phyloP scores from a whole-genome alignment of 2,888 invertebrate species.

The Chydorus sphaericus region DNA sequence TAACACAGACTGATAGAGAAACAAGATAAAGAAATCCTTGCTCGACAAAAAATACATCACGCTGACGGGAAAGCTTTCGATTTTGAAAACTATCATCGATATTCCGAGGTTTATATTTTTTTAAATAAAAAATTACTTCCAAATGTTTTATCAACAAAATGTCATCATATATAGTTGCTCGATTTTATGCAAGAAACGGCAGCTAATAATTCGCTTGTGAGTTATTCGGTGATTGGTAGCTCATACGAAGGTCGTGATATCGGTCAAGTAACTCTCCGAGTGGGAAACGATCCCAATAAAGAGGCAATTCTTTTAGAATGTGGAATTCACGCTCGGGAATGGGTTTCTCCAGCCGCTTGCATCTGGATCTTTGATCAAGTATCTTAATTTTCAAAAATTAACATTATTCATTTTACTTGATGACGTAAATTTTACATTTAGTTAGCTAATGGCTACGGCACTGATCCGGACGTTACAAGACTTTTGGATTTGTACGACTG shows the following conservation, averaged over 20 bases:
- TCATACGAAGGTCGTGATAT: conserved; percentile 21
- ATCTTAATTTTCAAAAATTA: not conserved
- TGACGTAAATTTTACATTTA: not conserved
- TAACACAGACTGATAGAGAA: not conserved
- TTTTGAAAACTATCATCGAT: conserved; percentile 16
- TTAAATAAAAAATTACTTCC: not conserved
- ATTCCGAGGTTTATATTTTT: conserved; percentile 12
- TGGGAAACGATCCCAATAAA: conserved; percentile 16
- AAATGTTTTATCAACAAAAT: not conserved
- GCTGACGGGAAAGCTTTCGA: conserved; percentile 14
- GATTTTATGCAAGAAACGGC: conserved; percentile 16
- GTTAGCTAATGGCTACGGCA: conserved; percentile 17
- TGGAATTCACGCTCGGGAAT: conserved; percentile 33
- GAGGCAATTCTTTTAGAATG: conserved; percentile 23
- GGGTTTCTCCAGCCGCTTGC: conserved; percentile 28
- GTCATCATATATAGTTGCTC: conserved; percentile 12
- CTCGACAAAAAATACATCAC: not conserved
- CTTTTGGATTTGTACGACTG: conserved; percentile 22
- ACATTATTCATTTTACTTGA: not conserved
- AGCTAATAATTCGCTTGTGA: conserved; percentile 16
- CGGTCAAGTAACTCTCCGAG: conserved; percentile 16
- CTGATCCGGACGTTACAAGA: conserved; percentile 16
- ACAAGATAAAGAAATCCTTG: not conserved
- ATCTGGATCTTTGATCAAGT: conserved; percentile 20
- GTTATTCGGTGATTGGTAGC: conserved; percentile 17